These are phyloP conservation scores for Struthio camelus DNA, from an alignment of 2,113 vertebrate genomes.

Conservation along the genomic window DNA sequence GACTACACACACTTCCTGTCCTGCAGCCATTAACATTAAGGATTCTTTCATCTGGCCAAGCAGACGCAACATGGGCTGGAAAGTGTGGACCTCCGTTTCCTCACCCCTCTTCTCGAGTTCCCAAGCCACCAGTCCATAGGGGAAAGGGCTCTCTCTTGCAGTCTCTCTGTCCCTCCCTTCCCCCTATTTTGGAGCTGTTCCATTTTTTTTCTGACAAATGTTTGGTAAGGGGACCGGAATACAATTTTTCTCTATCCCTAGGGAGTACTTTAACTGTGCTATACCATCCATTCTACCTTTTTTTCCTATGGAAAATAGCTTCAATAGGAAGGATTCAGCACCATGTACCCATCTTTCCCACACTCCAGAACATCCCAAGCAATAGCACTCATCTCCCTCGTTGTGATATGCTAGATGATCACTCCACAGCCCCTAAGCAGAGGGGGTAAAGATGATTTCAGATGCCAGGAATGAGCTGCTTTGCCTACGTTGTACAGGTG, in stretches of 20 bases:
- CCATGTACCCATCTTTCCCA: background rate
- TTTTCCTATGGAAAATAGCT: background rate
- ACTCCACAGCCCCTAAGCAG: background rate
- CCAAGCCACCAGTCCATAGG: background rate
- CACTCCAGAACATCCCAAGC: background rate
- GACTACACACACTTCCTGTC: background rate
- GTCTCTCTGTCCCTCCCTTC: background rate
- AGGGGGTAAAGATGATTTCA: background rate
- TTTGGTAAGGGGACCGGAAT: background rate
- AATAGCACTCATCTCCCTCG: background rate
- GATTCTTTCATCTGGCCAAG: background rate
- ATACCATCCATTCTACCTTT: background rate
- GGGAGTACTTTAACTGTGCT: background rate
- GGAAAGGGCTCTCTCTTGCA: background rate
- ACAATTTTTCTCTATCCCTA: background rate
- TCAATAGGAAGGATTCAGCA: background rate
- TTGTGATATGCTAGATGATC: background rate
- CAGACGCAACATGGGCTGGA: background rate
- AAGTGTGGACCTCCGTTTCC: background rate
- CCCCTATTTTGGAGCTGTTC: background rate
- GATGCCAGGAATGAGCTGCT: background rate
- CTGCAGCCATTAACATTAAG: background rate
- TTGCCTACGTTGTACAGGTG: rapidly evolving
- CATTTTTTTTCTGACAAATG: background rate
- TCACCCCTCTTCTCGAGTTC: background rate